phyloP scores from a whole-genome alignment of 92 coral and sea anemone species.

The Umimayanthus kanabou region DNA sequence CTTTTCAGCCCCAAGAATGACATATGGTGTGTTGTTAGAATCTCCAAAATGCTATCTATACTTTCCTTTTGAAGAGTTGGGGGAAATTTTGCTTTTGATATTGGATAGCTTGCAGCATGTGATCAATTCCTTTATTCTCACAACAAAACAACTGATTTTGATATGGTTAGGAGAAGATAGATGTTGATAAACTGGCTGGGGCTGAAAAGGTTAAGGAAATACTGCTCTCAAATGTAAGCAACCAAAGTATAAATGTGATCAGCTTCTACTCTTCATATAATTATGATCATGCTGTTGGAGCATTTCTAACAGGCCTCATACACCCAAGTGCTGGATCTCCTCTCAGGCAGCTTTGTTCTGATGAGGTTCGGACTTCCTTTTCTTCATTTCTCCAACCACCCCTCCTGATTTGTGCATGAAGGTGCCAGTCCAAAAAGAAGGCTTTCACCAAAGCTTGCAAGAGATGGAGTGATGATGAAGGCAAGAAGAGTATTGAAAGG shows the following conservation, averaged over 20 bases:
- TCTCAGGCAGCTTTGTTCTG: slow-evolving; percentile 80
- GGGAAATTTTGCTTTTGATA: too few relatives aligned
- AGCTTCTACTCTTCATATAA: not conserved
- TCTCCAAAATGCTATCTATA: too few relatives aligned
- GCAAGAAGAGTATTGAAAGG: slow-evolving; percentile 87
- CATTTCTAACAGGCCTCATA: slow-evolving; percentile 74
- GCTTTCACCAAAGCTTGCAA: slow-evolving; percentile 98
- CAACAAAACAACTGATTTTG: too few relatives aligned
- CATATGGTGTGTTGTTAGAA: too few relatives aligned
- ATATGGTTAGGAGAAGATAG: too few relatives aligned
- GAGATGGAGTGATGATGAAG: slow-evolving; percentile 97
- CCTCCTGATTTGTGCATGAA: slow-evolving; percentile 85
- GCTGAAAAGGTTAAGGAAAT: not conserved
- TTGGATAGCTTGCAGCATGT: too few relatives aligned
- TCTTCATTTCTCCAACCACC: slow-evolving; percentile 68
- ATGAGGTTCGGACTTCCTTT: slow-evolving; percentile 88
- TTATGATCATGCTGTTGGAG: slow-evolving; percentile 4
- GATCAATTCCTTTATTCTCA: too few relatives aligned
- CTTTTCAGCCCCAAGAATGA: too few relatives aligned
- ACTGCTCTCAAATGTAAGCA: not conserved
- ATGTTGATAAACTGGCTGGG: too few relatives aligned
- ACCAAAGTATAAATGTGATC: not conserved
- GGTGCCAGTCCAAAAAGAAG: slow-evolving; percentile 99
- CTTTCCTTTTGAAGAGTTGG: too few relatives aligned
- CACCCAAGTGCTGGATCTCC: slow-evolving; percentile 92